phyloP scores from a whole-genome alignment of 35 echinoderm and acorn worm genomes.

The Chiridota heheva region DNA sequence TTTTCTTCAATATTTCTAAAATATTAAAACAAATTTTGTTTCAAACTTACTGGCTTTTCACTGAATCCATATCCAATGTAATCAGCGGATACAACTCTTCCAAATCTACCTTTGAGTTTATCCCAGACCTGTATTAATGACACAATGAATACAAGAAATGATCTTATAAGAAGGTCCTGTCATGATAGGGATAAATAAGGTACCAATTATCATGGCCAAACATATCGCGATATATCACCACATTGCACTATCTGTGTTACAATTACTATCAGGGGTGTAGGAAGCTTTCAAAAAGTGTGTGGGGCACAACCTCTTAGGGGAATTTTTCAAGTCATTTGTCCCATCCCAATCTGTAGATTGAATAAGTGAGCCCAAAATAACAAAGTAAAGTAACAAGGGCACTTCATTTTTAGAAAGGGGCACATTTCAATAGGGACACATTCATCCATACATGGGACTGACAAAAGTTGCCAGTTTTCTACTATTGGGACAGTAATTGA shows the following conservation, averaged over 20 bases:
- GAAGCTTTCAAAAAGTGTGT: no score
- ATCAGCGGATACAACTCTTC: constrained; percentile 68
- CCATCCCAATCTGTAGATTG: no score
- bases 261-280: no score
- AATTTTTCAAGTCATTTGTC: no score
- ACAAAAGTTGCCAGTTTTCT: no score
- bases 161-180: neutral
- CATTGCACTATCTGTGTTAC: neutral
- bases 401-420: no score
- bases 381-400: no score
- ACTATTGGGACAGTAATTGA: no score
- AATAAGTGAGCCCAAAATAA: no score
- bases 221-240: neutral
- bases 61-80: constrained; percentile 86
- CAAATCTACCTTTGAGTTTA: constrained; percentile 55
- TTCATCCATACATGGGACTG: no score
- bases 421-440: no score
- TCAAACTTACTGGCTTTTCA: constrained; percentile 90
- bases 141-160: neutral
- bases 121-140: constrained; percentile 61
- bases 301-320: no score
- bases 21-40: neutral
- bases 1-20: neutral
- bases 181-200: neutral
- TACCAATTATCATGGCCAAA: neutral